These are phyloP conservation scores for Frankliniella fusca DNA, from an alignment of 2,888 invertebrate genomes.

Conservation along the genomic window DNA sequence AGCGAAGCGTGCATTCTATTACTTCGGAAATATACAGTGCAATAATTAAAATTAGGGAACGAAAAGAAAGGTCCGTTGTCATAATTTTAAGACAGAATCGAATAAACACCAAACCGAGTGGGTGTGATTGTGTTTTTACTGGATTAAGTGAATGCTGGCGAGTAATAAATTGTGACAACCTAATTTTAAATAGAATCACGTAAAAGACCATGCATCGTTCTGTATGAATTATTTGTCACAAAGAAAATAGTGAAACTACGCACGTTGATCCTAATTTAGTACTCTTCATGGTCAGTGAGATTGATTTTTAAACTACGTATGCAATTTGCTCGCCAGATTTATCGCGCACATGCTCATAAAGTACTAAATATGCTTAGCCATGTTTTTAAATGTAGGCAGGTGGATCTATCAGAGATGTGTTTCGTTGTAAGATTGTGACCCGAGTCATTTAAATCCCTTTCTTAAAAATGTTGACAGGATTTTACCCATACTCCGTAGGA, in stretches of 20 bases:
- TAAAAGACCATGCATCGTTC: background rate
- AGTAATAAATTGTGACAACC: no score
- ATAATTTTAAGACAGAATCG: background rate
- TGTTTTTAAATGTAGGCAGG: conserved; percentile 3
- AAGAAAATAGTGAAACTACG: no score
- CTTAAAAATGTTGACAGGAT: no score
- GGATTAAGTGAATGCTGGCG: no score
- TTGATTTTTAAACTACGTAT: background rate
- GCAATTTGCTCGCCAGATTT: background rate
- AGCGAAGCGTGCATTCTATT: conserved; percentile 13
- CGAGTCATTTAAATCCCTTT: no score
- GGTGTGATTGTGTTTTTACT: background rate
- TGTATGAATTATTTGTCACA: background rate
- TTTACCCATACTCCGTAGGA: no score
- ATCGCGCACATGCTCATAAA: background rate
- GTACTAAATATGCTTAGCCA: background rate
- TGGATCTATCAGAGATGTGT: no score
- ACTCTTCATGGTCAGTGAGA: background rate
- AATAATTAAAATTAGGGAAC: background rate
- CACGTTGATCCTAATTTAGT: no score
- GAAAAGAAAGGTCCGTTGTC: background rate
- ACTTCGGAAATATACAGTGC: conserved; percentile 10
- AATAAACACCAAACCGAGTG: conserved; percentile 13
- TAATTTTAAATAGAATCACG: background rate
- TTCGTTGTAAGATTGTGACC: no score